A percentile compares a stretch with the other conserved stretches of the same genome.
phyloP scores from a whole-genome alignment of 2,888 invertebrate genomes.

The Cheilosia vernalis region DNA sequence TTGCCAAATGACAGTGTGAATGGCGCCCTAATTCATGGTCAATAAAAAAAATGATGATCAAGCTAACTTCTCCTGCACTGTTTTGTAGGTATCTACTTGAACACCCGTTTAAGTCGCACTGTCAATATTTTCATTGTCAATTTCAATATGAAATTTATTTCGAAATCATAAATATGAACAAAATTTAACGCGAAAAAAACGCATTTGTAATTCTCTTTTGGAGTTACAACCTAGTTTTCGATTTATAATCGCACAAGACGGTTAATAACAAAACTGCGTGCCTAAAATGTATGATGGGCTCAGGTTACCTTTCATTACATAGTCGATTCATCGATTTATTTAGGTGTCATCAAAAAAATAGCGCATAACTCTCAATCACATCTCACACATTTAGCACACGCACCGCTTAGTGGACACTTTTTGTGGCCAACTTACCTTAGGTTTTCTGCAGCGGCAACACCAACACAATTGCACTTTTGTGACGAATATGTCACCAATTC shows the following conservation, averaged over 20 bases:
- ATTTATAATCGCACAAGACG: slow-evolving; percentile 9
- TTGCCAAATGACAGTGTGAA: slow-evolving; percentile 48
- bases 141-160: slow-evolving; percentile 50
- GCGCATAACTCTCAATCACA: background rate
- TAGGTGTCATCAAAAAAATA: slow-evolving; percentile 37
- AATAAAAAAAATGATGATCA: slow-evolving; percentile 38
- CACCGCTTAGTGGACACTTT: slow-evolving; percentile 9
- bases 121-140: slow-evolving; percentile 67
- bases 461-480: slow-evolving; percentile 2
- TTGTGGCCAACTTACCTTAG: slow-evolving; percentile 12
- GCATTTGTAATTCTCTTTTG: slow-evolving; percentile 7
- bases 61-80: slow-evolving; percentile 5
- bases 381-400: slow-evolving; percentile 14
- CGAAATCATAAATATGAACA: slow-evolving; percentile 17
- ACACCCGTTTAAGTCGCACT: slow-evolving; percentile 17
- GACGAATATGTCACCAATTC: slow-evolving; percentile 10
- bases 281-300: background rate
- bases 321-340: too few species aligned
- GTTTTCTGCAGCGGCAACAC: slow-evolving; percentile 13
- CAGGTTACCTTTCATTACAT: slow-evolving; percentile 27
- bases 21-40: slow-evolving; percentile 70
- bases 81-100: too few species aligned
- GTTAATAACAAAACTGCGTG: slow-evolving; percentile 10
- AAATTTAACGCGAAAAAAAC: background rate
- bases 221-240: slow-evolving; percentile 54